Base-by-base conservation (phyloP, 2,797 vertebrate genomes). In the Rhinophrynus dorsalis region DNA sequence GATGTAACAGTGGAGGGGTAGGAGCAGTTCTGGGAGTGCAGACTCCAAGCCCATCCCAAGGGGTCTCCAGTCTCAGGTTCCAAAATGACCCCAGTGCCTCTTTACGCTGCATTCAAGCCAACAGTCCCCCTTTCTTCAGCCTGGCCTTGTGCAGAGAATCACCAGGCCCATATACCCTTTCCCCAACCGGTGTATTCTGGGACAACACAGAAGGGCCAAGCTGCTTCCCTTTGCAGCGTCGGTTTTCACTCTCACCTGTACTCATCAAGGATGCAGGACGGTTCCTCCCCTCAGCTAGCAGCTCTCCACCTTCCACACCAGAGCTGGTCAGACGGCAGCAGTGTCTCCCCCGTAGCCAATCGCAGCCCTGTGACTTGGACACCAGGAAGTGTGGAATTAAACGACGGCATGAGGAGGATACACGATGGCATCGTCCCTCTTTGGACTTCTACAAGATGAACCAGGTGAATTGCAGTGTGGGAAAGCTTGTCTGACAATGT, bases 321-420 rank as follows among this genome's bases (percentile, higher is more conserved):
- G 83, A 83, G 71, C 67, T 77, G 71, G 80, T 59, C 62, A 89
- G 92, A 52, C 86, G 89, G 79, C 89, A 94, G 64, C 87, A 92
- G 2, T 90, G 92, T 8, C 89, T 93, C 79, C 93, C 93, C 0
- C 91, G 93, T 76, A 95, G 94, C 84, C 94, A 95, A 79, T 96
- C 94, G 6, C 95, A 96, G 80, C 94, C 94, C 65, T 96, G 94
- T 47, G 94, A 97, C 78, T 87, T 96, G 76, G 92, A 94, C 73
- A 90, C 89, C 61, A 91, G 93, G 48, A 96, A 95, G 78, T 92
- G 92, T 1, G 90, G 92, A 13, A 82, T 94, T 74, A 92, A 93
- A 81, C 83, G 91, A 18, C 90, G 94, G 15, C 88, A 91, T 0
- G 91, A 94, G 79, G 94, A 95, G 68, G 81, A 81, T 38, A 75